phyloP scores from a whole-genome alignment of 2,888 invertebrate species.

The Lypha dubia region DNA sequence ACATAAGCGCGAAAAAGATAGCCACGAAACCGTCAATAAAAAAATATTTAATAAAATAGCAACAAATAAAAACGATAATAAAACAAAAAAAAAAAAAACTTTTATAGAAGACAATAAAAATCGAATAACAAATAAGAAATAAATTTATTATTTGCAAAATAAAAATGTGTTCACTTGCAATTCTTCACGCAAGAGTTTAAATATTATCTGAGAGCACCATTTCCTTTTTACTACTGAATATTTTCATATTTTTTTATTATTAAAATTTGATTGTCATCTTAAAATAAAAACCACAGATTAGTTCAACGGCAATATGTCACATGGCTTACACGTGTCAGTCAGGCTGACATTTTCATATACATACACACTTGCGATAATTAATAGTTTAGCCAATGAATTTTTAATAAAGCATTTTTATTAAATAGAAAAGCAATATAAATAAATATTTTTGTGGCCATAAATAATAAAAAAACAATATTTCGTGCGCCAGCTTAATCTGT shows the following conservation, averaged over 20 bases:
- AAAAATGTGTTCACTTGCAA: not conserved
- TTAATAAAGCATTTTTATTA: slow-evolving; percentile 13
- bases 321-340: not conserved
- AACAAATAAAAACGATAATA: slow-evolving; percentile 15
- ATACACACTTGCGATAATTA: not conserved
- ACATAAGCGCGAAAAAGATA: not conserved
- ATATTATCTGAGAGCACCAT: slow-evolving; percentile 14
- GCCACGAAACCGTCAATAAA: slow-evolving; percentile 10
- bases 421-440: slow-evolving; percentile 1
- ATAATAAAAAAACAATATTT: not conserved
- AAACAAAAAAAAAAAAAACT: slow-evolving; percentile 26
- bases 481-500: not conserved
- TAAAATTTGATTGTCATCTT: slow-evolving; percentile 6
- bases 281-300: slow-evolving; percentile 21
- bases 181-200: not conserved
- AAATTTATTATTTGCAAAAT: slow-evolving; percentile 29
- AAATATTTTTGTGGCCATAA: slow-evolving; percentile 13
- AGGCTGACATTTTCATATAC: not conserved
- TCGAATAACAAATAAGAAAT: slow-evolving; percentile 4
- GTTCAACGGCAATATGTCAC: slow-evolving; percentile 20
- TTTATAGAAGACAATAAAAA: slow-evolving; percentile 22
- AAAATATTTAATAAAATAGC: slow-evolving; percentile 37
- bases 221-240: slow-evolving; percentile 21
- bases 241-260: slow-evolving; percentile 12
- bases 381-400: not conserved